phyloP scores from a whole-genome alignment of 2,113 vertebrate genomes.

The Microtus ochrogaster region DNA sequence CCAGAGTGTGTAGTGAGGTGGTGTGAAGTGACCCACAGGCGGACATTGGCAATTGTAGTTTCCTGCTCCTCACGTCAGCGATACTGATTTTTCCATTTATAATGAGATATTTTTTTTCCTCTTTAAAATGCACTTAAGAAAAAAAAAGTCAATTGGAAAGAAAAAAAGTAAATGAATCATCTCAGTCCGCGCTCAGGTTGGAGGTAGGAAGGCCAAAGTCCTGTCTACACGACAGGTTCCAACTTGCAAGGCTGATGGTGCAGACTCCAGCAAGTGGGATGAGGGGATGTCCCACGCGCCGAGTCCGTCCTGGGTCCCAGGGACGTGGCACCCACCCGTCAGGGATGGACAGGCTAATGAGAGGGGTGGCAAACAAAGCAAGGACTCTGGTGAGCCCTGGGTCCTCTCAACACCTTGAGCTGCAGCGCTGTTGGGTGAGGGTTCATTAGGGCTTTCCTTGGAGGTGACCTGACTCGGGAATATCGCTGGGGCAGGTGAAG shows the following conservation, averaged over 20 bases:
- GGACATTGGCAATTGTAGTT: constrained; percentile 12
- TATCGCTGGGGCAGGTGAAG: background rate
- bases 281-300: background rate
- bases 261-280: background rate
- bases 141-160: background rate
- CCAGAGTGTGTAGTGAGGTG: background rate
- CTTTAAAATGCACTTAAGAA: constrained; percentile 62
- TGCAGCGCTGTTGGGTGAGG: background rate
- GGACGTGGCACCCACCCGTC: background rate
- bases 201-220: background rate
- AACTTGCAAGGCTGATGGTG: background rate
- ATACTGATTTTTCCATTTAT: constrained; percentile 62
- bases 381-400: background rate
- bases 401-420: background rate
- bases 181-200: background rate
- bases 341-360: background rate
- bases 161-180: constrained; percentile 16
- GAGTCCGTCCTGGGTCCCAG: background rate
- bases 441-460: background rate
- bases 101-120: constrained; percentile 57
- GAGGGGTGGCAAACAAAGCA: background rate
- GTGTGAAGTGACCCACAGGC: background rate
- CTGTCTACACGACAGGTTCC: background rate
- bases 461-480: background rate
- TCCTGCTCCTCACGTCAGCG: constrained; percentile 30